These are phyloP conservation scores for Lytechinus variegatus DNA, from an alignment of 35 echinoderm and acorn worm genomes.

Conservation along the genomic window DNA sequence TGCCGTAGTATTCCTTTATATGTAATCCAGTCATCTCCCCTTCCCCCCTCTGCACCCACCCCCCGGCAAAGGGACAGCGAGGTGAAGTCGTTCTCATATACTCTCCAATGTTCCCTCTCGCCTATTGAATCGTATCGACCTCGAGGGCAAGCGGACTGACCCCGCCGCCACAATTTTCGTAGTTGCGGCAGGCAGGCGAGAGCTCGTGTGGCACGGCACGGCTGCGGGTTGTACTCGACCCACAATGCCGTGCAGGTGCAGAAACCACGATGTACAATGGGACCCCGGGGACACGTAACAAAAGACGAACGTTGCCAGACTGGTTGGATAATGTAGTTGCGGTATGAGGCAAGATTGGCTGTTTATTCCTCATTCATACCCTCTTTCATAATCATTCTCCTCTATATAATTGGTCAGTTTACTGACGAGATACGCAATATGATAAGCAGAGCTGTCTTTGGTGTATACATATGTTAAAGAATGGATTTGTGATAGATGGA, in stretches of 20 bases:
- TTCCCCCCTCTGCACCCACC: not conserved
- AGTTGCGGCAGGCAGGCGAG: not conserved
- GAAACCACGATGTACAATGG: not conserved
- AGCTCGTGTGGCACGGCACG: not conserved
- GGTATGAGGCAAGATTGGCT: not conserved
- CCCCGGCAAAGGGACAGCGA: not conserved
- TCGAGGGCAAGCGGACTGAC: constrained; percentile 40
- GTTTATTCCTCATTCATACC: not conserved
- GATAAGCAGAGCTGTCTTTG: not conserved
- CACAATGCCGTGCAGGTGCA: not conserved
- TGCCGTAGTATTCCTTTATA: not conserved
- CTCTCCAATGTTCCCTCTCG: not conserved
- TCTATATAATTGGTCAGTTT: not conserved
- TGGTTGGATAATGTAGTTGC: not conserved
- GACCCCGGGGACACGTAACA: not conserved
- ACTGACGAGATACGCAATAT: not conserved
- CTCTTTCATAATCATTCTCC: not conserved
- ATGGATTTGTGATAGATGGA: not conserved
- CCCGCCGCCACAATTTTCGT: constrained; percentile 24
- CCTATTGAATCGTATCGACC: constrained; percentile 37
- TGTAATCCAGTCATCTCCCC: not conserved
- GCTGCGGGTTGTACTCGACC: not conserved
- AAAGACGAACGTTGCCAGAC: not conserved
- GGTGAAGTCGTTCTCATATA: not conserved
- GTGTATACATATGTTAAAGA: not conserved